These are phyloP conservation scores for Orchesella flavescens DNA, from an alignment of 2,888 invertebrate genomes.

Conservation along the genomic window DNA sequence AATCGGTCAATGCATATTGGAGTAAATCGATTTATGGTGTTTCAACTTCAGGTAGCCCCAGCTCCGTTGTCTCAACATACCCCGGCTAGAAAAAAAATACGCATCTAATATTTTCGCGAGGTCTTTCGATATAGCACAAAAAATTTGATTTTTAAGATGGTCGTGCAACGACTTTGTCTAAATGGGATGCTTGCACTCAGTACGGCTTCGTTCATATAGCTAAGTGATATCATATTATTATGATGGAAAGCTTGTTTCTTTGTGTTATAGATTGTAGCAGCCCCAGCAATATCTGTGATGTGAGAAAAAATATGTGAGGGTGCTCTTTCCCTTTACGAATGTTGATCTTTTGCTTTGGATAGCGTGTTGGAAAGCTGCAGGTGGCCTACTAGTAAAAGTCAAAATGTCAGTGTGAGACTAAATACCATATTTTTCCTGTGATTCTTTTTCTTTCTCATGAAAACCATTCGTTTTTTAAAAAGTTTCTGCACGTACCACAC, in stretches of 20 bases:
- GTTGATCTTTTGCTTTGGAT: constrained; percentile 7
- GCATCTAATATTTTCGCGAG: too few species aligned
- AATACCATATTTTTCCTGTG: constrained; percentile 2
- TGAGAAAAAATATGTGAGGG: neutral
- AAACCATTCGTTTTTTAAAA: neutral
- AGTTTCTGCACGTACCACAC: neutral
- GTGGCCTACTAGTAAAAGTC: constrained; percentile 41
- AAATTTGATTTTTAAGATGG: too few species aligned
- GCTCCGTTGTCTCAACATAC: too few species aligned
- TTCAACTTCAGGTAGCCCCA: too few species aligned
- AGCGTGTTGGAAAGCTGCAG: constrained; percentile 47
- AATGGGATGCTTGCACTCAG: neutral
- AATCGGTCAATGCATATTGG: too few species aligned
- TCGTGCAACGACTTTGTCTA: too few species aligned
- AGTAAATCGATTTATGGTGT: too few species aligned
- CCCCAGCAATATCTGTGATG: too few species aligned
- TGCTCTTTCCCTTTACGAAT: neutral
- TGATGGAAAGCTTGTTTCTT: neutral
- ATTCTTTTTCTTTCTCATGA: neutral
- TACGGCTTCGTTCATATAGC: neutral
- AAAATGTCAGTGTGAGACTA: constrained; percentile 44
- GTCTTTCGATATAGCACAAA: too few species aligned
- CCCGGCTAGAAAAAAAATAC: too few species aligned
- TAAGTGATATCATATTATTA: constrained; percentile 10
- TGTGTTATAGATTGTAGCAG: too few species aligned